Evolutionary conservation across 2,888 invertebrate genomes (phyloP).

Genomic region (Opisthograptis luteolata): DNA sequence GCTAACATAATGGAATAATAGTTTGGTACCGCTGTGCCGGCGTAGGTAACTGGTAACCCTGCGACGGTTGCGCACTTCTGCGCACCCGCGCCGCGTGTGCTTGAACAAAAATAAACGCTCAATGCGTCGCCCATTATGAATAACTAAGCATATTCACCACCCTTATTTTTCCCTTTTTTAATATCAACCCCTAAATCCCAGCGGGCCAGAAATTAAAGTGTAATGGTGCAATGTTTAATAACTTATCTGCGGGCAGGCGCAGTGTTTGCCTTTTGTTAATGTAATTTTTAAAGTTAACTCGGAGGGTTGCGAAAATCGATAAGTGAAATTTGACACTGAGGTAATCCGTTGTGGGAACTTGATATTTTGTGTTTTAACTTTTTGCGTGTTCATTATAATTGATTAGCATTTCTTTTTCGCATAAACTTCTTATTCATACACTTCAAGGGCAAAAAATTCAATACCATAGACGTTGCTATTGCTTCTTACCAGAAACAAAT

Average conservation of each 20-base stretch:
- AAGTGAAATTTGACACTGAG: constrained; percentile 42
- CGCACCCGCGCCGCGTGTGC: constrained; percentile 44
- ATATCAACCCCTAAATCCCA: constrained; percentile 75
- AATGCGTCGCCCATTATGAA: constrained; percentile 60
- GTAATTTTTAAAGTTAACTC: constrained; percentile 74
- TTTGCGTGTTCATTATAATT: too few relatives aligned
- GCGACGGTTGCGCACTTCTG: constrained; percentile 31
- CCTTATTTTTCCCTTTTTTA: constrained; percentile 68
- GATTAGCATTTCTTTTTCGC: too few relatives aligned
- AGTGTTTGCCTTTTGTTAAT: constrained; percentile 77
- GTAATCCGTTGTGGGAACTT: constrained; percentile 30
- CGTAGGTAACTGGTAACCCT: constrained; percentile 31
- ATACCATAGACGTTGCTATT: too few relatives aligned
- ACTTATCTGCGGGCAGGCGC: constrained; percentile 77
- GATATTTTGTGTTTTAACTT: constrained; percentile 17
- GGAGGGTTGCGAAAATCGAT: constrained; percentile 48
- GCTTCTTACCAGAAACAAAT: neutral
- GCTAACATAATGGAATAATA: constrained; percentile 44
- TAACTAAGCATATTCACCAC: constrained; percentile 69
- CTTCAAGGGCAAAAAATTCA: too few relatives aligned
- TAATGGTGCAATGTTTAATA: constrained; percentile 82
- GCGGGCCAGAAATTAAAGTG: constrained; percentile 78
- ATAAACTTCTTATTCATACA: too few relatives aligned
- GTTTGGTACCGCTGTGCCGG: constrained; percentile 29
- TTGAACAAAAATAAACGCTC: constrained; percentile 66